A percentile compares a stretch with the other conserved stretches of the same genome.
Conservation (phyloP, 2,888 invertebrate species). For the Esperia sulphurella region DNA sequence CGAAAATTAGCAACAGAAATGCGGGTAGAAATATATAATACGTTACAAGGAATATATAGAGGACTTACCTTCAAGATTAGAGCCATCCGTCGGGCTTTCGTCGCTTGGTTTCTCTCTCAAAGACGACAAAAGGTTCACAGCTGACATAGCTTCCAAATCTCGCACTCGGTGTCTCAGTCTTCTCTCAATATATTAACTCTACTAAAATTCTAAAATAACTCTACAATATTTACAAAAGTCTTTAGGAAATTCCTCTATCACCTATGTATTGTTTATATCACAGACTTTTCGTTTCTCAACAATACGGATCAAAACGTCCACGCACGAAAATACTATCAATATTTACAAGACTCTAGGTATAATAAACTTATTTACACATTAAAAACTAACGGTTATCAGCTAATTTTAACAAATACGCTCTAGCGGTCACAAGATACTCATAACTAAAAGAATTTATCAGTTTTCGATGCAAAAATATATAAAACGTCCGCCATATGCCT, state of each 20-base stretch:
- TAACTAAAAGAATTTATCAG: slow-evolving; percentile 80
- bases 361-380: slow-evolving; percentile 78
- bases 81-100: slow-evolving; percentile 64
- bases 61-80: slow-evolving; percentile 61
- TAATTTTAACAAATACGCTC: slow-evolving; percentile 76
- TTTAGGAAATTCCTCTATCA: slow-evolving; percentile 75
- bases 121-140: slow-evolving; percentile 73
- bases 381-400: slow-evolving; percentile 75
- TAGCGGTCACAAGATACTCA: slow-evolving; percentile 77
- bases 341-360: slow-evolving; percentile 74
- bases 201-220: slow-evolving; percentile 74
- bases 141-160: slow-evolving; percentile 73
- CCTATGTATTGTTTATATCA: slow-evolving; percentile 80
- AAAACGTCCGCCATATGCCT: slow-evolving; percentile 81
- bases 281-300: slow-evolving; percentile 81
- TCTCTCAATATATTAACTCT: slow-evolving; percentile 72
- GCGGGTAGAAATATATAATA: background rate
- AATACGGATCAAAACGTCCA: slow-evolving; percentile 80
- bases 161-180: slow-evolving; percentile 66
- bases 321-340: slow-evolving; percentile 78
- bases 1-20: background rate
- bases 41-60: background rate
- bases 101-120: slow-evolving; percentile 72
- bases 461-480: slow-evolving; percentile 80
- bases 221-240: slow-evolving; percentile 76